Conservation (phyloP, 2,888 invertebrate genomes). For the Drosophila tripunctata region DNA sequence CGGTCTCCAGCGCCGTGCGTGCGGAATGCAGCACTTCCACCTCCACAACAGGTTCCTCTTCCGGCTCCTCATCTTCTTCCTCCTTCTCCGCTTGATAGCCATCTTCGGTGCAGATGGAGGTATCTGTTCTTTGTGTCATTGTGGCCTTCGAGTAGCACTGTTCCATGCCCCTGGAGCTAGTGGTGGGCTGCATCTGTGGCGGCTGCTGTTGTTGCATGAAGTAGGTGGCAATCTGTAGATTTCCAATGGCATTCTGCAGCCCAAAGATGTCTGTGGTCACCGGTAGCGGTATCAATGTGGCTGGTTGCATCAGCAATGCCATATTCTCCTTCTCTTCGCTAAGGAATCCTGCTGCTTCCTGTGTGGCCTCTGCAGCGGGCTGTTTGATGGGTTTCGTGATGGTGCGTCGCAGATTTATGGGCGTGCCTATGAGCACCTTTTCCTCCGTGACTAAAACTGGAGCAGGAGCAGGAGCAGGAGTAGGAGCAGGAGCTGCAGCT, state of each 20-base stretch:
- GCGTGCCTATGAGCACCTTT: slow-evolving; percentile 83
- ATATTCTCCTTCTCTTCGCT: slow-evolving; percentile 67
- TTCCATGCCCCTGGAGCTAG: slow-evolving; percentile 40
- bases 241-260: slow-evolving; percentile 82
- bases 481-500: background rate
- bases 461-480: background rate
- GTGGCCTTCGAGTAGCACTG: slow-evolving; percentile 70
- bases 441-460: slow-evolving; percentile 65
- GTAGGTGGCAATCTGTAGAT: slow-evolving; percentile 83
- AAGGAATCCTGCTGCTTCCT: background rate
- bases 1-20: slow-evolving; percentile 39
- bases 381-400: slow-evolving; percentile 77
- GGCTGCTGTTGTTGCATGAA: slow-evolving; percentile 83
- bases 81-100: slow-evolving; percentile 71
- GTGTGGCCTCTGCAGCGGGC: slow-evolving; percentile 24
- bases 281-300: slow-evolving; percentile 83
- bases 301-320: slow-evolving; percentile 82
- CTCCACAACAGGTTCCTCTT: slow-evolving; percentile 40
- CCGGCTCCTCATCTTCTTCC: slow-evolving; percentile 52
- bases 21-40: slow-evolving; percentile 32
- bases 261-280: slow-evolving; percentile 83
- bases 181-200: slow-evolving; percentile 67
- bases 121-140: slow-evolving; percentile 80
- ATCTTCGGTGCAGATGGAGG: slow-evolving; percentile 76
- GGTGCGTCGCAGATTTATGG: slow-evolving; percentile 81